Percentiles rank a stretch among this genome's conserved stretches.
Conservation (phyloP, 2,888 invertebrate genomes). For the Ctenicera cuprea region DNA sequence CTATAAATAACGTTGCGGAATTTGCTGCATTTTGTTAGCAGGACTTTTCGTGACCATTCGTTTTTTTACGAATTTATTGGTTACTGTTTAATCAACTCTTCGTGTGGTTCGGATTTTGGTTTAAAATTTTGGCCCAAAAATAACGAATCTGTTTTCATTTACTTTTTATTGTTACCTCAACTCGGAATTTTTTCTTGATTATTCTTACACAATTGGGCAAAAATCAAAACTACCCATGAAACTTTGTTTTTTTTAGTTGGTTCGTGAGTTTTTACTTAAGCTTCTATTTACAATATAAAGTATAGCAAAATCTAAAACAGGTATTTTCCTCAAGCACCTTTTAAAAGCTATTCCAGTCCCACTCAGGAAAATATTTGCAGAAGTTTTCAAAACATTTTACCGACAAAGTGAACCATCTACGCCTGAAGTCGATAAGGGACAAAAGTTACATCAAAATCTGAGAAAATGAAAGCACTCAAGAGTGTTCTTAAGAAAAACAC, state of each 20-base stretch:
- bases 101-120: background rate
- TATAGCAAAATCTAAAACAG: background rate
- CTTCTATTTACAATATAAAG: background rate
- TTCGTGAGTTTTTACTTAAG: too few species aligned
- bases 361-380: conserved; percentile 2
- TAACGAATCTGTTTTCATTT: too few species aligned
- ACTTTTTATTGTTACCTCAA: too few species aligned
- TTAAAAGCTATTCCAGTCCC: background rate
- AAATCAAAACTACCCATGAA: too few species aligned
- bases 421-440: background rate
- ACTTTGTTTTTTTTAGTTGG: too few species aligned
- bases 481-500: background rate
- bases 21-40: conserved; percentile 18
- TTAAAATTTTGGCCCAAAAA: background rate
- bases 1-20: conserved; percentile 14
- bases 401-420: background rate
- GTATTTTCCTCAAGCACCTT: background rate
- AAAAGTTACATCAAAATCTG: conserved; percentile 16
- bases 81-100: background rate
- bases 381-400: conserved; percentile 14
- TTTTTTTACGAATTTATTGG: conserved; percentile 1
- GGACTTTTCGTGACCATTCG: background rate
- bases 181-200: too few species aligned
- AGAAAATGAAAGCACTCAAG: conserved; percentile 8
- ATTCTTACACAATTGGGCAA: too few species aligned